Conservation (phyloP, 2,888 invertebrate species). For the Macaria liturata region DNA sequence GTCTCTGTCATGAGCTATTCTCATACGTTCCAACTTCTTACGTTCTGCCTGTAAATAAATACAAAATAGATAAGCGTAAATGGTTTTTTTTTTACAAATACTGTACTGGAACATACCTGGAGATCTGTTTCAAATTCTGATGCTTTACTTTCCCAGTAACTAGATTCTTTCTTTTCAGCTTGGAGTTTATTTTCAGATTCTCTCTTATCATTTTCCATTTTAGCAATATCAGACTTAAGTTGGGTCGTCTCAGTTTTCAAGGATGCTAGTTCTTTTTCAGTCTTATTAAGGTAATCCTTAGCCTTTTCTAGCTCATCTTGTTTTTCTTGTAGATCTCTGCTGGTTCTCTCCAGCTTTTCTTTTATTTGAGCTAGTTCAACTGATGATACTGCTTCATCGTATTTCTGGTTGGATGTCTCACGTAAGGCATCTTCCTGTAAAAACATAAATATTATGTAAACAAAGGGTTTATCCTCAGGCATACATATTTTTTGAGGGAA, state of each 20-base stretch:
- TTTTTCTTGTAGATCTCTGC: constrained; percentile 64
- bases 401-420: constrained; percentile 72
- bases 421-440: constrained; percentile 71
- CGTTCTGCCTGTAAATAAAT: constrained; percentile 78
- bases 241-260: constrained; percentile 68
- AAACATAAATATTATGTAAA: constrained; percentile 10
- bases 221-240: constrained; percentile 71
- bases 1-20: constrained; percentile 88
- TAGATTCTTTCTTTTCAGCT: constrained; percentile 84
- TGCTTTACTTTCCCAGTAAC: constrained; percentile 85
- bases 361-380: constrained; percentile 78
- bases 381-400: constrained; percentile 74
- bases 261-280: constrained; percentile 71
- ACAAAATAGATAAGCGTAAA: too few relatives aligned
- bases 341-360: constrained; percentile 65
- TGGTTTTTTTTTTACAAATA: too few relatives aligned
- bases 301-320: constrained; percentile 58
- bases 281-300: constrained; percentile 65
- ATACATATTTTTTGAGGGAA: too few relatives aligned
- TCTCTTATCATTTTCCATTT: constrained; percentile 80
- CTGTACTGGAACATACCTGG: constrained; percentile 56
- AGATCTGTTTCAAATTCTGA: constrained; percentile 84
- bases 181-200: constrained; percentile 85
- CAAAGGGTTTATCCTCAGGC: too few relatives aligned
- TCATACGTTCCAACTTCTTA: constrained; percentile 87